A percentile compares a stretch with the other conserved stretches of the same genome.
These are phyloP conservation scores for Liodrosophila aerea DNA, from an alignment of 2,888 invertebrate genomes.

Conservation along the genomic window DNA sequence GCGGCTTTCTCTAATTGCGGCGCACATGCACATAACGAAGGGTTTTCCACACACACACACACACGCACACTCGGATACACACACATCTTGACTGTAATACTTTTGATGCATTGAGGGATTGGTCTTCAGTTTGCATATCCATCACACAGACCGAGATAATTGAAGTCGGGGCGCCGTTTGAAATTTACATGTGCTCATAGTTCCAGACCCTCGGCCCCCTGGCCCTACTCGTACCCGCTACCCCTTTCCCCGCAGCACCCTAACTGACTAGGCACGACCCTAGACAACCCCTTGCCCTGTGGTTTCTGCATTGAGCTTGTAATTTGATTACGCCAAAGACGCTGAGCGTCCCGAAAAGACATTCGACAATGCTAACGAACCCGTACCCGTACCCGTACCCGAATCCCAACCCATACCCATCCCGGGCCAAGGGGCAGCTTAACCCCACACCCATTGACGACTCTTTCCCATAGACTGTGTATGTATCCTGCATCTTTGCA, in stretches of 20 bases:
- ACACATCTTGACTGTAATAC: conserved; percentile 37
- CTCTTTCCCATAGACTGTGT: conserved; percentile 7
- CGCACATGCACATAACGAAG: conserved; percentile 40
- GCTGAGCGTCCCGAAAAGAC: conserved; percentile 53
- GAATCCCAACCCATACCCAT: background rate
- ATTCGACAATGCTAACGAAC: conserved; percentile 29
- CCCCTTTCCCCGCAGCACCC: conserved; percentile 17
- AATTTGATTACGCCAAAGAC: conserved; percentile 65
- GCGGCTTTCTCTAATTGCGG: conserved; percentile 74
- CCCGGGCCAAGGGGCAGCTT: conserved; percentile 33
- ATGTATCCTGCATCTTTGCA: conserved; percentile 9
- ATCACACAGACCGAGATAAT: conserved; percentile 65
- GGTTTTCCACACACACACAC: conserved; percentile 45
- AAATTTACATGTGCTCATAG: conserved; percentile 59
- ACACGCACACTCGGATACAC: background rate
- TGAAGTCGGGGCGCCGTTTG: conserved; percentile 52
- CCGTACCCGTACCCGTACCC: background rate
- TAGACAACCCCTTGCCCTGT: conserved; percentile 45
- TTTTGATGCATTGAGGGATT: conserved; percentile 60
- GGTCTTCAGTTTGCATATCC: conserved; percentile 67
- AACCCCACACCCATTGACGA: conserved; percentile 9
- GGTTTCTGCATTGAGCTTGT: conserved; percentile 60
- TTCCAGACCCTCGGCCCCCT: conserved; percentile 7
- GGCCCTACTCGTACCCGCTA: background rate
- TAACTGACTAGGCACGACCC: background rate